Conservation (phyloP, 1,140 invertebrate species). For the Augochlora pura region DNA sequence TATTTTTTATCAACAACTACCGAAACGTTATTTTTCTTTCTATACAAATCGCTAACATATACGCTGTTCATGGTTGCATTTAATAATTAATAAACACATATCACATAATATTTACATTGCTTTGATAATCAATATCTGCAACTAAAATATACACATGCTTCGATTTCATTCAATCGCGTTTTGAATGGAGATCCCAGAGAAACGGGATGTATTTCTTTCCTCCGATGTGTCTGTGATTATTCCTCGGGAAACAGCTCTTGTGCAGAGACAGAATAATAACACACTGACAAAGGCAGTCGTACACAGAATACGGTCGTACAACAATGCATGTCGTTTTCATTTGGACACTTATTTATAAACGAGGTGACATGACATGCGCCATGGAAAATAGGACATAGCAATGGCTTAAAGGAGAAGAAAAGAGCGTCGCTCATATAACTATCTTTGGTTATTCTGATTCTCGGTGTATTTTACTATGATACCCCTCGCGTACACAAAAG, state of each 20-base stretch:
- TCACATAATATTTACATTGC: background rate
- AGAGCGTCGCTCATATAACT: constrained; percentile 15
- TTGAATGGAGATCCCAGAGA: background rate
- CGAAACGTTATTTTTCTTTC: too few relatives aligned
- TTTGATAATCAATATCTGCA: constrained; percentile 24
- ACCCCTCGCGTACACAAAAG: constrained; percentile 10
- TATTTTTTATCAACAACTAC: too few relatives aligned
- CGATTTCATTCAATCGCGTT: background rate
- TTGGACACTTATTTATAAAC: constrained; percentile 50
- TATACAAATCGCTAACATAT: too few relatives aligned
- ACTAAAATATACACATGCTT: background rate
- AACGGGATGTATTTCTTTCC: background rate
- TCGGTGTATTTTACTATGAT: constrained; percentile 20
- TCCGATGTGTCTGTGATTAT: background rate
- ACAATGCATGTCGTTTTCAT: constrained; percentile 27
- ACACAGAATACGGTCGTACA: background rate
- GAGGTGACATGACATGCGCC: constrained; percentile 54
- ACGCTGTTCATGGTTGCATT: background rate
- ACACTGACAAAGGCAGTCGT: background rate
- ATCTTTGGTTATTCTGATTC: constrained; percentile 15
- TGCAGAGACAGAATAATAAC: background rate
- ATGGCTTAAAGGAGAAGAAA: constrained; percentile 44
- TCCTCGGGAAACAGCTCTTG: background rate
- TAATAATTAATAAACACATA: background rate
- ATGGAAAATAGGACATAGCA: constrained; percentile 57